Conservation (phyloP, 1,140 invertebrate species). For the Aricia agestis region DNA sequence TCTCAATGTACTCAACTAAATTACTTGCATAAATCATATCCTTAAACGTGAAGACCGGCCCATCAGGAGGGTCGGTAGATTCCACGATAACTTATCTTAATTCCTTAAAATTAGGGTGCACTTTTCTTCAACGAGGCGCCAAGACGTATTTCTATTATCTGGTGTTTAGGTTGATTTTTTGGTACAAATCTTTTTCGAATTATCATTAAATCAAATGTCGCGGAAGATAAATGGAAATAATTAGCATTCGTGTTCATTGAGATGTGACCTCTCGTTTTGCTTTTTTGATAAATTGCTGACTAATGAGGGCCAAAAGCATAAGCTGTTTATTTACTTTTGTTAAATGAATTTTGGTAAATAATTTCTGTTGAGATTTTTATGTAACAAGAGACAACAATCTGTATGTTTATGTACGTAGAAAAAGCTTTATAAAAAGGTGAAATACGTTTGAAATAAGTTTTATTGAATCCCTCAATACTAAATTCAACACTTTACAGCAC, state of each 20-base stretch:
- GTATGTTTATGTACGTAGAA: too few species aligned
- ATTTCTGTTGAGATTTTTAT: too few species aligned
- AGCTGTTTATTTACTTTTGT: background rate
- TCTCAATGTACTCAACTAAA: constrained; percentile 70
- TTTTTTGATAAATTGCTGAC: background rate
- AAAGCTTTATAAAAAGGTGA: too few species aligned
- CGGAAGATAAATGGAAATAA: constrained; percentile 1
- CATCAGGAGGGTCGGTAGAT: constrained; percentile 30
- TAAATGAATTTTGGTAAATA: background rate
- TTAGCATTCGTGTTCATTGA: background rate
- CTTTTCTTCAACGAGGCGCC: constrained; percentile 10
- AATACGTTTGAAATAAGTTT: too few species aligned
- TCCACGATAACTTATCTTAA: constrained; percentile 31
- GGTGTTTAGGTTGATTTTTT: constrained; percentile 4
- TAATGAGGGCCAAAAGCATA: background rate
- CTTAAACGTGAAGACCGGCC: constrained; percentile 57
- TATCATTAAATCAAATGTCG: constrained; percentile 1
- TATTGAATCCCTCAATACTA: too few species aligned
- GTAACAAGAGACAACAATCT: too few species aligned
- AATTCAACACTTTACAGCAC: too few species aligned
- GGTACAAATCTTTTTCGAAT: background rate
- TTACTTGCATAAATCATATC: constrained; percentile 73
- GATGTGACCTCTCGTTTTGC: background rate
- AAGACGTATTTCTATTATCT: constrained; percentile 10
- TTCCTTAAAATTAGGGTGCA: background rate